These are phyloP conservation scores for Sinocyclocheilus grahami DNA, from an alignment of 2,113 vertebrate genomes.

Conservation along the genomic window DNA sequence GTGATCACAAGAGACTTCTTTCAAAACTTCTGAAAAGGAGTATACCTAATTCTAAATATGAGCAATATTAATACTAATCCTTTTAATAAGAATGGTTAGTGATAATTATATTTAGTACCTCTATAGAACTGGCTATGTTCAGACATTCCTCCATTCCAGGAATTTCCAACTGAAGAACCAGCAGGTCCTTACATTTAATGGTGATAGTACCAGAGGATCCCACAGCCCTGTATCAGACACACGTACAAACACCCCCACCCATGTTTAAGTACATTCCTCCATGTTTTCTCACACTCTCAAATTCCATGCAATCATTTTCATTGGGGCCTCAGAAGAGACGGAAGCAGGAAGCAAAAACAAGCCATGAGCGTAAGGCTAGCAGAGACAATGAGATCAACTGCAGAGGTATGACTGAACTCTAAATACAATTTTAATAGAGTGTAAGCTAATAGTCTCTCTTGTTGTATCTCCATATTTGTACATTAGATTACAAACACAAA, in stretches of 20 bases:
- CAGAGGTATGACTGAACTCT: background rate
- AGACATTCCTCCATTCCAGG: constrained; percentile 86
- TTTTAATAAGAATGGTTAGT: background rate
- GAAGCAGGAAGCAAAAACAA: constrained; percentile 40
- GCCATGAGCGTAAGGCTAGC: constrained; percentile 13
- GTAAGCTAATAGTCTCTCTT: background rate
- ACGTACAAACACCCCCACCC: constrained; percentile 38
- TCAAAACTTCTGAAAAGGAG: background rate
- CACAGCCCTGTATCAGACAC: constrained; percentile 66
- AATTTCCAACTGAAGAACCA: constrained; percentile 83
- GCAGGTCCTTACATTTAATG: constrained; percentile 84
- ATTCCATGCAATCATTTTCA: background rate
- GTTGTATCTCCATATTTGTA: background rate
- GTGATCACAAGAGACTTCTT: background rate
- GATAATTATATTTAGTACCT: constrained; percentile 69
- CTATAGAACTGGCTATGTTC: constrained; percentile 83
- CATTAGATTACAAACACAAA: background rate
- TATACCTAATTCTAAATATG: background rate
- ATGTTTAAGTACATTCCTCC: constrained; percentile 1
- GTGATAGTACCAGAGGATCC: constrained; percentile 82
- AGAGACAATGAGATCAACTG: background rate
- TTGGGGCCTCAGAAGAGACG: background rate
- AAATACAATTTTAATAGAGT: background rate
- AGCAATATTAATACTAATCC: background rate
- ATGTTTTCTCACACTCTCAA: constrained; percentile 32